Percentiles rank a stretch among this genome's conserved stretches.
These are phyloP conservation scores for Equus quagga DNA, from an alignment of 2,113 vertebrate genomes.

Conservation along the genomic window DNA sequence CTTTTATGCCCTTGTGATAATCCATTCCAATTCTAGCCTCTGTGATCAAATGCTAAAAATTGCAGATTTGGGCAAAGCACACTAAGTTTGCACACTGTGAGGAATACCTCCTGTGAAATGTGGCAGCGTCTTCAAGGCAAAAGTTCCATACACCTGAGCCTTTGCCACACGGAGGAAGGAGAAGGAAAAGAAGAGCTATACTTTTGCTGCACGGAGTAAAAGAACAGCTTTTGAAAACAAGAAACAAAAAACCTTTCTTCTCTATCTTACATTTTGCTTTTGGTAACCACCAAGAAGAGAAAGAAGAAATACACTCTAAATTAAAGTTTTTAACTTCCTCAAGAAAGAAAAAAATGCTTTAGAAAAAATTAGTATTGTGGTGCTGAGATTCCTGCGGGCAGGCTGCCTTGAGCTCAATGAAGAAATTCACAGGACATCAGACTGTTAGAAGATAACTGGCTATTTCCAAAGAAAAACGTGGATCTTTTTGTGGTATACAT, in stretches of 20 bases:
- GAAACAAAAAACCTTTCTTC: not conserved
- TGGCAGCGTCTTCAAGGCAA: not conserved
- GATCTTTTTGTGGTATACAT: not conserved
- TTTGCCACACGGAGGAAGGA: not conserved
- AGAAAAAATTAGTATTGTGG: not conserved
- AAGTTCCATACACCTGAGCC: not conserved
- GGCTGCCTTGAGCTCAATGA: conserved; percentile 51
- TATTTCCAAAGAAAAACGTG: not conserved
- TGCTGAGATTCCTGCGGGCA: conserved; percentile 51
- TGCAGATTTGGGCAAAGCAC: not conserved
- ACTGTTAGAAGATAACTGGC: not conserved
- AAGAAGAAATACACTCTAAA: not conserved
- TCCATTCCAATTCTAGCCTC: conserved; percentile 47
- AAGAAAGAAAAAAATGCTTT: conserved; percentile 41
- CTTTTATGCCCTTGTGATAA: not conserved
- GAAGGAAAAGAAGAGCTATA: not conserved
- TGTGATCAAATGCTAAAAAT: not conserved
- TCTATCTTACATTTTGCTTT: conserved; percentile 48
- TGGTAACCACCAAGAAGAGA: conserved; percentile 36
- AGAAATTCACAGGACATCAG: conserved; percentile 1
- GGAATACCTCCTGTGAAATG: conserved; percentile 48
- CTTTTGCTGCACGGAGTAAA: not conserved
- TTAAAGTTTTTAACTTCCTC: conserved; percentile 57
- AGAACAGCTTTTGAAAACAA: not conserved
- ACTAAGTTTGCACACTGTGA: not conserved